Conservation (phyloP, 2,113 vertebrate species). For the Junco hyemalis region DNA sequence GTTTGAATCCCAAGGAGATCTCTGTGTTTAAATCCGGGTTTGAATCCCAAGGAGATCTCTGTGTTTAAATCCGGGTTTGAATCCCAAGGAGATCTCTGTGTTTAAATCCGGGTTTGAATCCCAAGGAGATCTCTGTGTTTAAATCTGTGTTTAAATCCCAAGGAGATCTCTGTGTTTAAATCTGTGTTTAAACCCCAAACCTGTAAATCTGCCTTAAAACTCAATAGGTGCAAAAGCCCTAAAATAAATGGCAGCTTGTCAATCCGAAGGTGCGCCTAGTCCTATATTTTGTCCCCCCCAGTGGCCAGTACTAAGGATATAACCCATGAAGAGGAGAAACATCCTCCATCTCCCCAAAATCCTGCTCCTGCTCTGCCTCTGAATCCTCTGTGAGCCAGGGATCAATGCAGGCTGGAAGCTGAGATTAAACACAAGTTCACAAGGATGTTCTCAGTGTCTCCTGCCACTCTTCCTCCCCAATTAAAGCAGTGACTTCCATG, state of each 20-base stretch:
- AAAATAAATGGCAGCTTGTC: neutral
- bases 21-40: neutral
- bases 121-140: no score
- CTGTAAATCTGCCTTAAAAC: neutral
- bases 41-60: neutral
- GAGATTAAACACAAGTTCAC: neutral
- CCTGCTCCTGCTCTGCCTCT: neutral
- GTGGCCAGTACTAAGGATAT: neutral
- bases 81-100: no score
- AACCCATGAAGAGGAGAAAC: neutral
- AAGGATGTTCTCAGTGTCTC: neutral
- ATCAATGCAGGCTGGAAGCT: neutral
- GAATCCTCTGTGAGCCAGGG: neutral
- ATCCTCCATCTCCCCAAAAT: neutral
- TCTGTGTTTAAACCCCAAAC: neutral
- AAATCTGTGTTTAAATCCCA: fast-evolving
- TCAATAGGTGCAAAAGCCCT: neutral
- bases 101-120: no score
- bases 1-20: no score
- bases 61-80: no score
- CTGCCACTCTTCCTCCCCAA: neutral
- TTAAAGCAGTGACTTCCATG: neutral
- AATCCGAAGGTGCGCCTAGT: neutral
- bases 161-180: neutral
- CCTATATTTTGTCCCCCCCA: neutral